These are phyloP conservation scores for Corythoichthys intestinalis DNA, from an alignment of 2,113 vertebrate species.

Conservation along the genomic window DNA sequence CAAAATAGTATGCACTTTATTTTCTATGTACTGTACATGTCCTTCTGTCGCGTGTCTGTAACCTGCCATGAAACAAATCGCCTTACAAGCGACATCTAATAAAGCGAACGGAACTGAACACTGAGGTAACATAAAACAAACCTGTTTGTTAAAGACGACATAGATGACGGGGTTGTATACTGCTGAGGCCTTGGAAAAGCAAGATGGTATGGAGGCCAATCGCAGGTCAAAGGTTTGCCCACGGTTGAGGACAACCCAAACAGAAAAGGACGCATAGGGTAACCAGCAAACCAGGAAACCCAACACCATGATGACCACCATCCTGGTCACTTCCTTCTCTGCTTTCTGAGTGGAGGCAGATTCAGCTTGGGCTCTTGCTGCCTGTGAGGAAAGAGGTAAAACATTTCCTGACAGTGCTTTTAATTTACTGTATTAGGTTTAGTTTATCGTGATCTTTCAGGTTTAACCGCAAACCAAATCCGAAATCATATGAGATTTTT, in stretches of 20 bases:
- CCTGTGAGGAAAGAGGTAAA: conserved; percentile 38
- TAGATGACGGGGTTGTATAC: conserved; percentile 76
- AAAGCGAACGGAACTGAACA: neutral
- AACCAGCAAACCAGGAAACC: conserved; percentile 73
- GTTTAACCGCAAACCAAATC: neutral
- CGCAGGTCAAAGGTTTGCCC: conserved; percentile 62
- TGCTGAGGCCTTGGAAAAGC: conserved; percentile 69
- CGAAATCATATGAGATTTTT: neutral
- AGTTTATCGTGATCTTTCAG: neutral
- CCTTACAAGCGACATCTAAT: neutral
- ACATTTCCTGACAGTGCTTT: neutral
- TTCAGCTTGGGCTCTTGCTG: conserved; percentile 67
- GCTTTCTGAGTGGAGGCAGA: conserved; percentile 73
- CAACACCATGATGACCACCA: conserved; percentile 73
- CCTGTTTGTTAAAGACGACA: conserved; percentile 74
- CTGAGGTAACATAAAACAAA: neutral
- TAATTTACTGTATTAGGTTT: neutral
- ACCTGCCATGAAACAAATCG: too few relatives aligned
- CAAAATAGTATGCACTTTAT: too few relatives aligned
- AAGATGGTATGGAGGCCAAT: conserved; percentile 60
- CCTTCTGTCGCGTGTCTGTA: too few relatives aligned
- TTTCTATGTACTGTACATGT: too few relatives aligned
- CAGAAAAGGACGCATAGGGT: conserved; percentile 65
- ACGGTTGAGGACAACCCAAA: conserved; percentile 66
- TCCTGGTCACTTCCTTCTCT: conserved; percentile 71